phyloP scores from a whole-genome alignment of 2,797 vertebrate species.

The Phataginus tetradactyla region DNA sequence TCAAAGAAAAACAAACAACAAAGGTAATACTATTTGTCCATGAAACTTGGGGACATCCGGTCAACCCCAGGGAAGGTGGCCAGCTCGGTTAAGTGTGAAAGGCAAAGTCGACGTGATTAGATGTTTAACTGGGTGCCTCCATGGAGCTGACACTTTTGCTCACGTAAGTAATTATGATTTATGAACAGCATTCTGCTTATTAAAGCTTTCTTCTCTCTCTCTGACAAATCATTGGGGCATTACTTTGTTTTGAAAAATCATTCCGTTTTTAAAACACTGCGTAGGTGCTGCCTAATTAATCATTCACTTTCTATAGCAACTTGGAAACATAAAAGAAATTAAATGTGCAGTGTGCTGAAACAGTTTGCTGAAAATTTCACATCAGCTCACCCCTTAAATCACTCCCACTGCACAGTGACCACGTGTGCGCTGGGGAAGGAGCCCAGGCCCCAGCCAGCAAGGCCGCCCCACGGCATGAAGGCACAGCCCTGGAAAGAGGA shows the following conservation, averaged over 20 bases:
- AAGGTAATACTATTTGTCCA: too few relatives aligned
- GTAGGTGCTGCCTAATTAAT: slow-evolving; percentile 51
- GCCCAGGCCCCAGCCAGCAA: background rate
- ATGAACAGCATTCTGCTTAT: slow-evolving; percentile 50
- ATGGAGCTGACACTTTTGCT: slow-evolving; percentile 39
- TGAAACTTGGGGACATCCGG: background rate
- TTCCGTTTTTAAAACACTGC: background rate
- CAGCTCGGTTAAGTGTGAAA: background rate
- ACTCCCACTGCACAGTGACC: rapidly evolving
- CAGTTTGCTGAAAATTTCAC: background rate
- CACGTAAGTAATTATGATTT: slow-evolving; percentile 71
- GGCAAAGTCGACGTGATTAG: slow-evolving; percentile 67
- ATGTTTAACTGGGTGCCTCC: slow-evolving; percentile 64
- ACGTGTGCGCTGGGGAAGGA: background rate
- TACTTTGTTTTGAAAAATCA: slow-evolving; percentile 51
- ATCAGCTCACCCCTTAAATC: background rate
- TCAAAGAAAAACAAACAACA: background rate
- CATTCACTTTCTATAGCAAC: slow-evolving; percentile 40
- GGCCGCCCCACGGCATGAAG: rapidly evolving
- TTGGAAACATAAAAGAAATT: background rate
- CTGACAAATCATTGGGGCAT: background rate
- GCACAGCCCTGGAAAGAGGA: background rate
- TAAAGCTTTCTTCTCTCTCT: background rate
- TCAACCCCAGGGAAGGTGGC: background rate
- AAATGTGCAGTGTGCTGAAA: rapidly evolving